Percentiles rank a stretch among this genome's conserved stretches.
These are phyloP conservation scores for Tadarida brasiliensis DNA, from an alignment of 2,797 vertebrate species.

Conservation along the genomic window DNA sequence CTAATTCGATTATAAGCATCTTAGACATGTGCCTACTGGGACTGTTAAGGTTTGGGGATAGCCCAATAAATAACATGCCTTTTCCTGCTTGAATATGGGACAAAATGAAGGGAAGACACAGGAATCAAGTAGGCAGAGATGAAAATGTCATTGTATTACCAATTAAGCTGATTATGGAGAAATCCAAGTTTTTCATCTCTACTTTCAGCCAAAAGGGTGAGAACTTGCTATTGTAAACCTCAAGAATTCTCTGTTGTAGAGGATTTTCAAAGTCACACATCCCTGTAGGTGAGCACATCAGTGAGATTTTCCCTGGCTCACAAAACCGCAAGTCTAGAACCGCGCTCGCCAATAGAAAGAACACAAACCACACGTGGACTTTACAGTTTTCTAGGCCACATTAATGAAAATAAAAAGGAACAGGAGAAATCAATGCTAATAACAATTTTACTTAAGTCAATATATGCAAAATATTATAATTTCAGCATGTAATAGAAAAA, in stretches of 20 bases:
- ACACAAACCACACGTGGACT: neutral
- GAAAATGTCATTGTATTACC: slow-evolving; percentile 5
- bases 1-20: slow-evolving; percentile 23
- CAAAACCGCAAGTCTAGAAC: neutral
- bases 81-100: slow-evolving; percentile 5
- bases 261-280: neutral
- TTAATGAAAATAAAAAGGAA: neutral
- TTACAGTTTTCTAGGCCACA: neutral
- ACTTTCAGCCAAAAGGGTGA: neutral
- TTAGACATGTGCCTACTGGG: neutral
- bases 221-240: neutral
- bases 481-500: neutral
- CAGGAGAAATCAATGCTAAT: neutral
- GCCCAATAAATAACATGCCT: neutral
- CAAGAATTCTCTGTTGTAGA: neutral
- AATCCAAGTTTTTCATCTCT: neutral
- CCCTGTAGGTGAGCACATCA: neutral
- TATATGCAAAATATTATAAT: neutral
- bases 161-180: neutral
- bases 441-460: neutral
- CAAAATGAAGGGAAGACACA: neutral
- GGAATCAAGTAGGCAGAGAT: neutral
- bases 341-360: neutral
- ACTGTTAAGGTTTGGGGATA: neutral
- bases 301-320: neutral